Evolutionary conservation across 2,797 vertebrate genomes (phyloP).

Genomic region (Somateria mollissima): DNA sequence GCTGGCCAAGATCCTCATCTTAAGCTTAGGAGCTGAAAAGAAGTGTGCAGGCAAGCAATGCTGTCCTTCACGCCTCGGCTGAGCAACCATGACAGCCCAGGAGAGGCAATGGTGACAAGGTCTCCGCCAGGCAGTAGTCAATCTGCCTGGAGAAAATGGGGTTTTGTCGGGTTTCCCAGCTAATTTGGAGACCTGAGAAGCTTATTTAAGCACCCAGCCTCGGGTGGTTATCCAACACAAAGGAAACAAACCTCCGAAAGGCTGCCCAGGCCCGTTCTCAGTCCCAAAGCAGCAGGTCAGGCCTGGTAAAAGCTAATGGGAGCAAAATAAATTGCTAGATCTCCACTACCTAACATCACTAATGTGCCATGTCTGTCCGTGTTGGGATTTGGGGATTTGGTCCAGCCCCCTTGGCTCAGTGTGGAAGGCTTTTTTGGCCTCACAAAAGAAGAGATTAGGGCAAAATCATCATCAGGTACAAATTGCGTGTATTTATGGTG

Average conservation of each 20-base stretch:
- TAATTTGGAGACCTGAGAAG: background rate
- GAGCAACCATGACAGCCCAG: background rate
- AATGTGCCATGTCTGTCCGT: background rate
- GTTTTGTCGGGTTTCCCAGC: background rate
- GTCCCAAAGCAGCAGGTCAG: background rate
- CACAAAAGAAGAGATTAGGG: background rate
- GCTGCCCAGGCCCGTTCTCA: background rate
- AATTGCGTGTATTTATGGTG: rapidly evolving
- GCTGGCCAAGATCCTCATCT: background rate
- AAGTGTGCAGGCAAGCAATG: background rate
- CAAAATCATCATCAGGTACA: background rate
- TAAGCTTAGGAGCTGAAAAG: background rate
- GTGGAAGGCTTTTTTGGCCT: background rate
- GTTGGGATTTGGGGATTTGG: rapidly evolving
- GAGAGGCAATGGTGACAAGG: background rate
- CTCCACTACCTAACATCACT: background rate
- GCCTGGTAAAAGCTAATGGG: background rate
- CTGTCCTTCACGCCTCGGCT: background rate
- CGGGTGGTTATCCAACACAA: background rate
- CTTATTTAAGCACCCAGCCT: background rate
- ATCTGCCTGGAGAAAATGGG: background rate
- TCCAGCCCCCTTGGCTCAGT: background rate
- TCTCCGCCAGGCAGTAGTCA: background rate
- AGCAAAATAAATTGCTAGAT: background rate
- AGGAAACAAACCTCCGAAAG: background rate